phyloP scores from a whole-genome alignment of 2,113 vertebrate genomes.

The Eulemur rufifrons region DNA sequence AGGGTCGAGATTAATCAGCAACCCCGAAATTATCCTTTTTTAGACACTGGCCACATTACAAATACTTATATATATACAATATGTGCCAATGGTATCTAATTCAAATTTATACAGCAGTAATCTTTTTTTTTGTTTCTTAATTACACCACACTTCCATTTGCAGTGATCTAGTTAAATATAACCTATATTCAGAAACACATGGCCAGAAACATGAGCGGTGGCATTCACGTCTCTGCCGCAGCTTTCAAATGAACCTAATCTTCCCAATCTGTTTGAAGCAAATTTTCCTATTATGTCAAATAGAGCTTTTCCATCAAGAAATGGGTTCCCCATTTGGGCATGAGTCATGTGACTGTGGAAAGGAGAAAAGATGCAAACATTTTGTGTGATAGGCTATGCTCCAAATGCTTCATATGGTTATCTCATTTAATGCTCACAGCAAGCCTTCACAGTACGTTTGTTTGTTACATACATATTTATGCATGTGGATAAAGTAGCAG shows the following conservation, averaged over 20 bases:
- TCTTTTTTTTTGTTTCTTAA: constrained; percentile 23
- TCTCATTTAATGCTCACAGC: not conserved
- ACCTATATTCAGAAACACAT: constrained; percentile 8
- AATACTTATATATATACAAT: not conserved
- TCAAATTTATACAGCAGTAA: not conserved
- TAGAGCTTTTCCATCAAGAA: not conserved
- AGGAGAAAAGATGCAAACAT: not conserved
- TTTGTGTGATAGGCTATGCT: not conserved
- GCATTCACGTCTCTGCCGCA: not conserved
- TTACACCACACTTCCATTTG: not conserved
- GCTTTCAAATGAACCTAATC: not conserved
- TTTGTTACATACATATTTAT: not conserved
- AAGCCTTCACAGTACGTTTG: not conserved
- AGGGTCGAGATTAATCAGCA: constrained; percentile 45
- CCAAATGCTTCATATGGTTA: not conserved
- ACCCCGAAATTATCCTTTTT: not conserved
- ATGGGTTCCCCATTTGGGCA: not conserved
- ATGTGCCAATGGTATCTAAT: not conserved
- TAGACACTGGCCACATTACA: not conserved
- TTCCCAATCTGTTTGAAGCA: not conserved
- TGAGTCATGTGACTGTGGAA: not conserved
- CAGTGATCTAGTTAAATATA: constrained; percentile 29
- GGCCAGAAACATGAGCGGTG: not conserved
- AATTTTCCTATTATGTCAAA: not conserved
- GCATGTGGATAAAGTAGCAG: no score